Base-by-base conservation (phyloP, 2,113 vertebrate genomes). In the Strix uralensis region DNA sequence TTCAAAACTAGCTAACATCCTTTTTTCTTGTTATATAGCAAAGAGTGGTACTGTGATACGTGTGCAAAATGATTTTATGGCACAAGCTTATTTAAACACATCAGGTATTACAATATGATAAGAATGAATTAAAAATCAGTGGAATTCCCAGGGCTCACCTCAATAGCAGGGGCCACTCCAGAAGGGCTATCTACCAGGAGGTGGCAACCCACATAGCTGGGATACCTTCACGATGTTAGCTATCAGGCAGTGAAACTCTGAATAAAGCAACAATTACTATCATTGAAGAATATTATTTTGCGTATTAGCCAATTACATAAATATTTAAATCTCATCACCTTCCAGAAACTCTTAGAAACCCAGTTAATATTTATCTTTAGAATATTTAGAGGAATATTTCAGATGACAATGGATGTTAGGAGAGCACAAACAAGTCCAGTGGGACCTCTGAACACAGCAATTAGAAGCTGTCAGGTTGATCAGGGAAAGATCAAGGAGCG, bases 121-220 rank as follows among this genome's bases (percentile, higher is more conserved):
- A 80, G 19, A 69, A 65, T 0, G 0, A 40, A 27, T 51, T 19
- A 81, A 44, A 57, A 86, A 49, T 14, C 2, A 2, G 4, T 16
- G 26, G 62, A 58, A 44, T 36, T 36, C 40, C 23, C 54, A 74
- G 34, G 44, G 34, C 30, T 89, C 40, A 38, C 14, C 52, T 36
- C 9, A n/a, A 36, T 2, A 86, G 34, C 32, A 49, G 65, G 21
- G 38, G 9, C 8, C 15, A 11, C n/a, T 36, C 42, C 54, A 59
- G 23, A 30, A 27, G 15, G n/a, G 14, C n/a, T 42, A 5, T 13
- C 67, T 58, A 11, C 15, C 23, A 22, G 40, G 15, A 86, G 25
- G 5, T 21, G 29, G 16, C 11, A 62, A 36, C 23, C 22, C 38
- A 3, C 12, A 38, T 3, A 20, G 6, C 0, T 46, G 22, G 40